A percentile compares a stretch with the other conserved stretches of the same genome.
These are phyloP conservation scores for Penaeus indicus DNA, from an alignment of 1,140 invertebrate genomes.

Conservation along the genomic window DNA sequence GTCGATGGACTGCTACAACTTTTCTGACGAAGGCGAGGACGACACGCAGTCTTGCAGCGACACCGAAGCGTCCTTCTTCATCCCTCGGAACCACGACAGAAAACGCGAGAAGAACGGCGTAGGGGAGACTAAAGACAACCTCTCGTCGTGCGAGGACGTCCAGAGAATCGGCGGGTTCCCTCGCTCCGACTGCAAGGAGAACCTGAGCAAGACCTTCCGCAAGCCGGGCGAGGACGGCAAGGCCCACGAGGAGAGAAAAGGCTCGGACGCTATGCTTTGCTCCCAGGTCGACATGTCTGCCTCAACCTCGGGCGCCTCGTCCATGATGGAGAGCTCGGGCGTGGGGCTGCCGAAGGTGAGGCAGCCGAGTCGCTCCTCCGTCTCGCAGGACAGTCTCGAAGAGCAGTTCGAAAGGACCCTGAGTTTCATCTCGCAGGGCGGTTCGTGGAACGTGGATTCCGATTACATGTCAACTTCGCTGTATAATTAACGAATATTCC, in stretches of 20 bases:
- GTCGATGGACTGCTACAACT: constrained; percentile 53
- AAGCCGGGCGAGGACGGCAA: too few species aligned
- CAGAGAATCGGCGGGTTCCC: not conserved
- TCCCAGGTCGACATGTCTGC: not conserved
- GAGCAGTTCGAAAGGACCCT: constrained; percentile 48
- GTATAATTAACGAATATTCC: not conserved
- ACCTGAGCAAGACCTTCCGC: too few species aligned
- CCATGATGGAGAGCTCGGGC: constrained; percentile 18
- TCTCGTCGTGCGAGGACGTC: constrained; percentile 14
- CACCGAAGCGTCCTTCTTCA: constrained; percentile 57
- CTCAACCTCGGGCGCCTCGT: constrained; percentile 26
- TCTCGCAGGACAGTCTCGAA: constrained; percentile 50
- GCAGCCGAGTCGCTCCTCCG: not conserved
- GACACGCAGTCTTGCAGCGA: constrained; percentile 54
- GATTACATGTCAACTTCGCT: constrained; percentile 17
- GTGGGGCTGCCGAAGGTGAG: too few species aligned
- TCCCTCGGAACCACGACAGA: constrained; percentile 29
- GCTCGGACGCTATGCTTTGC: too few species aligned
- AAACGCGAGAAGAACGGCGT: not conserved
- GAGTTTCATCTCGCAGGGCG: constrained; percentile 35
- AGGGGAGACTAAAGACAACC: constrained; percentile 10
- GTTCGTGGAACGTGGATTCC: constrained; percentile 27
- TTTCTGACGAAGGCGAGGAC: constrained; percentile 41
- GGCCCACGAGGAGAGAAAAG: too few species aligned
- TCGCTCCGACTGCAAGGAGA: too few species aligned